Evolutionary conservation across 2,888 invertebrate species (phyloP).

Genomic region (Sarcophaga subvicina): DNA sequence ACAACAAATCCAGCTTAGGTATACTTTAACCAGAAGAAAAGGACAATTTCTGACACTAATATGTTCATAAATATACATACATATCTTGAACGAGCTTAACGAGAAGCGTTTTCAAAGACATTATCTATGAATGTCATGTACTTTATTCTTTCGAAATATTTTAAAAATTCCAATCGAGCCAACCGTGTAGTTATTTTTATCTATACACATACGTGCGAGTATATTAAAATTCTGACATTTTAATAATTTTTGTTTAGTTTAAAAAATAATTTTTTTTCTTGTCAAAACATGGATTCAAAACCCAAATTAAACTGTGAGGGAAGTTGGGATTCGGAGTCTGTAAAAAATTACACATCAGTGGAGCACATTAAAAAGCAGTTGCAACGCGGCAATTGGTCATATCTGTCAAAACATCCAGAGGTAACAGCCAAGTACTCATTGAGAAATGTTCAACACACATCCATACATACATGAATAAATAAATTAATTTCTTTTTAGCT

Average conservation of each 20-base stretch:
- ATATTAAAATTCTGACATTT: not conserved
- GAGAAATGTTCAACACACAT: not conserved
- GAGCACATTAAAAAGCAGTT: conserved; percentile 35
- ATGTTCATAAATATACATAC: too few species aligned
- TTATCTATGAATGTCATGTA: too few species aligned
- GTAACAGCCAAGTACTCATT: conserved; percentile 16
- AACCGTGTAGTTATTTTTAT: too few species aligned
- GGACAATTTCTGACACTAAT: too few species aligned
- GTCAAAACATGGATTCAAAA: conserved; percentile 18
- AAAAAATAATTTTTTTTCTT: not conserved
- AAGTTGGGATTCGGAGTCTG: conserved; percentile 14
- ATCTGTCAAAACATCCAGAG: conserved; percentile 55
- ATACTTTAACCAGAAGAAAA: too few species aligned
- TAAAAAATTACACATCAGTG: conserved; percentile 16
- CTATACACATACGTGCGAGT: too few species aligned
- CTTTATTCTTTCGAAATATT: too few species aligned
- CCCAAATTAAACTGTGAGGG: conserved; percentile 26
- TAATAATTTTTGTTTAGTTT: not conserved
- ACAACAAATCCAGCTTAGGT: too few species aligned
- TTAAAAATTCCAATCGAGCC: too few species aligned
- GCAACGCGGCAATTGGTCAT: conserved; percentile 43
- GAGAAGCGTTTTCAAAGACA: too few species aligned
- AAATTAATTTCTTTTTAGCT: conserved; percentile 67
- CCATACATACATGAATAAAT: not conserved
- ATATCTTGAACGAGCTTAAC: too few species aligned